Conservation (phyloP, 2,113 vertebrate genomes). For the Chauna torquata region DNA sequence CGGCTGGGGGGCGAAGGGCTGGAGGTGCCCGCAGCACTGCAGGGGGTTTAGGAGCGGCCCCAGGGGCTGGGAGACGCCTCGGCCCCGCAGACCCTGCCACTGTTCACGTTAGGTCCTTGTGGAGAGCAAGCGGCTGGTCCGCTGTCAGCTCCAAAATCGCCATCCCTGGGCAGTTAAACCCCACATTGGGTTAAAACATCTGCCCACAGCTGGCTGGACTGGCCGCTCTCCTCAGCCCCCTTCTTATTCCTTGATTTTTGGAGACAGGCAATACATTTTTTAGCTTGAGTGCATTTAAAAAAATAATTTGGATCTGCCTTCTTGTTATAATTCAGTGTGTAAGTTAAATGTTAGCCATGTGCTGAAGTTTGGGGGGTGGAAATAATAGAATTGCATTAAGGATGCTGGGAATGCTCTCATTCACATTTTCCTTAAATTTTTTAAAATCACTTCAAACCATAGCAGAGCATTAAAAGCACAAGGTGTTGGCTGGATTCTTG, state of each 20-base stretch:
- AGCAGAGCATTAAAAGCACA: not conserved
- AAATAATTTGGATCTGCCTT: not conserved
- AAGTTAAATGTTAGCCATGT: not conserved
- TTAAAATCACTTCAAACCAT: not conserved
- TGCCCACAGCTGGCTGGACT: not conserved
- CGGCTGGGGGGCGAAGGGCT: fast-evolving
- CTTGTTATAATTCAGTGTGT: not conserved
- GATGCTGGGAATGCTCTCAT: not conserved
- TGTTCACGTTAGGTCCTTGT: not conserved
- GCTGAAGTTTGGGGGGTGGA: not conserved
- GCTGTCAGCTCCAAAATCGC: no score
- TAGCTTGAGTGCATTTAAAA: not conserved
- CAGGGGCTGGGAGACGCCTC: fast-evolving
- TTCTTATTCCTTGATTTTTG: not conserved
- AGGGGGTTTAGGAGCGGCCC: not conserved
- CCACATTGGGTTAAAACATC: fast-evolving
- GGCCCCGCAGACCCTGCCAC: no score
- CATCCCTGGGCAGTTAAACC: fast-evolving
- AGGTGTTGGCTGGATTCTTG: not conserved
- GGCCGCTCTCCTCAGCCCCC: not conserved
- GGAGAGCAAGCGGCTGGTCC: not conserved
- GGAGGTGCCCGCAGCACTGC: not conserved
- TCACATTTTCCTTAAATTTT: not conserved
- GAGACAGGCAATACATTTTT: not conserved
- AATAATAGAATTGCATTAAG: not conserved